phyloP scores from a whole-genome alignment of 2,888 invertebrate genomes.

The Torymus aiolomorphi region DNA sequence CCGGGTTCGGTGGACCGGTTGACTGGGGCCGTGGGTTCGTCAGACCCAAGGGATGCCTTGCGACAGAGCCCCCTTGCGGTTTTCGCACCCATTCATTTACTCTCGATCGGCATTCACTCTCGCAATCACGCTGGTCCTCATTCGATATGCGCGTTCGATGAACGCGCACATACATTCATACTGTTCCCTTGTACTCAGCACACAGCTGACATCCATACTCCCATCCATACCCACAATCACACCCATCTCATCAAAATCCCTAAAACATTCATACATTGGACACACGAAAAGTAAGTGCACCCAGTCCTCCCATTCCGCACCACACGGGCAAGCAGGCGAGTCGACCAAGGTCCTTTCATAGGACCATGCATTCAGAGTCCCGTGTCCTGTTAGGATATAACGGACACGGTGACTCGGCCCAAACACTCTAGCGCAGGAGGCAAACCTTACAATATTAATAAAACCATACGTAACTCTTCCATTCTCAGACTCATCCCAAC shows the following conservation, averaged over 20 bases:
- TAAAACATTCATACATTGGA: conserved; percentile 18
- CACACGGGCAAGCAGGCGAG: conserved; percentile 20
- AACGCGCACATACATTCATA: background rate
- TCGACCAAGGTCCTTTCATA: background rate
- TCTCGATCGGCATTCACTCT: background rate
- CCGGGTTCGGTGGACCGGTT: conserved; percentile 11
- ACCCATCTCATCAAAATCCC: conserved; percentile 17
- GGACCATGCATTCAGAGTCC: conserved; percentile 28
- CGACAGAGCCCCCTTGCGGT: conserved; percentile 15
- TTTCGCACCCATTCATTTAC: conserved; percentile 1
- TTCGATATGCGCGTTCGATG: background rate
- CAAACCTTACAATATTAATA: conserved; percentile 25
- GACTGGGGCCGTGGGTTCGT: conserved; percentile 15
- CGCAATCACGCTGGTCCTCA: background rate
- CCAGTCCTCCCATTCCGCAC: conserved; percentile 3
- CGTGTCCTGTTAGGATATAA: too few relatives aligned
- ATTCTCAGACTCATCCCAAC: conserved; percentile 33
- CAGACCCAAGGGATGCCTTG: conserved; percentile 12
- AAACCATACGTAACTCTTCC: conserved; percentile 33
- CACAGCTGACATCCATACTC: background rate
- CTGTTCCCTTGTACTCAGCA: too few relatives aligned
- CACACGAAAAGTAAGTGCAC: conserved; percentile 32
- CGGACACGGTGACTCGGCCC: conserved; percentile 8
- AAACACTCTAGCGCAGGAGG: background rate
- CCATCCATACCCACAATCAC: background rate